Conservation (phyloP, 2,113 vertebrate genomes). For the Puffinus mauretanicus region DNA sequence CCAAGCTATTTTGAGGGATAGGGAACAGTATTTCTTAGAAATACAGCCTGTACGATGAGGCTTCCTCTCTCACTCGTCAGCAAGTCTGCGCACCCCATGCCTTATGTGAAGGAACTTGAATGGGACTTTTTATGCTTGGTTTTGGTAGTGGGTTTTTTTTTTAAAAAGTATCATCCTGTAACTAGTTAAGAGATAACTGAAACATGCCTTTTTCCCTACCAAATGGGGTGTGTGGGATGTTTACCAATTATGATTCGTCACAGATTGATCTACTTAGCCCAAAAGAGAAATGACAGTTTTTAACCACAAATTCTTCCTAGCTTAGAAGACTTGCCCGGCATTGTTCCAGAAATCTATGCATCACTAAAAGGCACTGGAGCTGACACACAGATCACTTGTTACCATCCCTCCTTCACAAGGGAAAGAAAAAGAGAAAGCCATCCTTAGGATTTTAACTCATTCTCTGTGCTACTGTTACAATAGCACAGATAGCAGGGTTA, state of each 20-base stretch:
- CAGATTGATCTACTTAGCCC: not conserved
- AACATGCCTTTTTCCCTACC: not conserved
- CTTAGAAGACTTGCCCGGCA: not conserved
- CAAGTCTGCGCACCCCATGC: not conserved
- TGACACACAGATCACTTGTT: not conserved
- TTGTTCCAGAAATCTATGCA: not conserved
- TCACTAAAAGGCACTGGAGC: not conserved
- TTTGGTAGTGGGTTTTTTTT: not conserved
- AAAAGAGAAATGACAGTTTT: not conserved
- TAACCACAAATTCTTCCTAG: not conserved
- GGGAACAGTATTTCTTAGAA: not conserved
- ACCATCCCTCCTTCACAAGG: not conserved
- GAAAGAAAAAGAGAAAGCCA: not conserved
- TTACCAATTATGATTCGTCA: not conserved
- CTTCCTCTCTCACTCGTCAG: not conserved
- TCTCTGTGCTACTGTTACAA: not conserved
- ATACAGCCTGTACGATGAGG: fast-evolving
- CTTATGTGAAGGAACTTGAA: not conserved
- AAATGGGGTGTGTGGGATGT: not conserved
- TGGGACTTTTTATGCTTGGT: not conserved
- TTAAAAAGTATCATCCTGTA: not conserved
- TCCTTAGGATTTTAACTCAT: not conserved
- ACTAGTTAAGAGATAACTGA: not conserved
- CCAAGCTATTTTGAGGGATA: not conserved
- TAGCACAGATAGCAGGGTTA: not conserved